These are phyloP conservation scores for Marmota flaviventris DNA, from an alignment of 2,113 vertebrate genomes.

Conservation along the genomic window DNA sequence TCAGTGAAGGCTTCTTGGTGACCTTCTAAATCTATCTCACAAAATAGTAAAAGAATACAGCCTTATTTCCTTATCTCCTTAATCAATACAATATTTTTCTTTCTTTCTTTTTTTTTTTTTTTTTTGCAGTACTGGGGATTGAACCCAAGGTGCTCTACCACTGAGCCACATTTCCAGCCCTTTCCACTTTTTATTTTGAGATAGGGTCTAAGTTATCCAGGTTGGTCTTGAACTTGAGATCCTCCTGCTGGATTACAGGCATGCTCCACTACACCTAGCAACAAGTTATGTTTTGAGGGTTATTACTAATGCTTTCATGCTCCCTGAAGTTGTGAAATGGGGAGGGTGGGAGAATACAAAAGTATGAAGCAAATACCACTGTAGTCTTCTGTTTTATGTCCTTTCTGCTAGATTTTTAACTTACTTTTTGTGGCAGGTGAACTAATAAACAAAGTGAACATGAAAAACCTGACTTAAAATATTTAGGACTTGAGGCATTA, in stretches of 20 bases:
- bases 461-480: constrained; percentile 27
- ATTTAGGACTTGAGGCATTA: constrained; percentile 32
- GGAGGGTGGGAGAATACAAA: not conserved
- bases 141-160: too few relatives aligned
- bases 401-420: constrained; percentile 34
- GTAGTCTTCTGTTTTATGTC: not conserved
- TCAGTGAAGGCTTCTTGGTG: not conserved
- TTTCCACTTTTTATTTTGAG: too few relatives aligned
- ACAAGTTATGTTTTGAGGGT: not conserved
- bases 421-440: constrained; percentile 49
- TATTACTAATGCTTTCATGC: not conserved
- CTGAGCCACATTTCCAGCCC: too few relatives aligned
- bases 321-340: not conserved
- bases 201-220: too few relatives aligned
- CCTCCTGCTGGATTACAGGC: too few relatives aligned
- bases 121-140: too few relatives aligned
- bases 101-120: too few relatives aligned
- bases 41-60: not conserved
- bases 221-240: too few relatives aligned
- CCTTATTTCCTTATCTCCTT: not conserved
- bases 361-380: not conserved
- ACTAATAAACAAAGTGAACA: constrained; percentile 43
- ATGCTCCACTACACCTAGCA: too few relatives aligned
- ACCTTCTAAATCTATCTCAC: not conserved
- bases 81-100: not conserved